Base-by-base conservation (phyloP, 2,888 invertebrate species). In the Hydrotaea cyrtoneurina region DNA sequence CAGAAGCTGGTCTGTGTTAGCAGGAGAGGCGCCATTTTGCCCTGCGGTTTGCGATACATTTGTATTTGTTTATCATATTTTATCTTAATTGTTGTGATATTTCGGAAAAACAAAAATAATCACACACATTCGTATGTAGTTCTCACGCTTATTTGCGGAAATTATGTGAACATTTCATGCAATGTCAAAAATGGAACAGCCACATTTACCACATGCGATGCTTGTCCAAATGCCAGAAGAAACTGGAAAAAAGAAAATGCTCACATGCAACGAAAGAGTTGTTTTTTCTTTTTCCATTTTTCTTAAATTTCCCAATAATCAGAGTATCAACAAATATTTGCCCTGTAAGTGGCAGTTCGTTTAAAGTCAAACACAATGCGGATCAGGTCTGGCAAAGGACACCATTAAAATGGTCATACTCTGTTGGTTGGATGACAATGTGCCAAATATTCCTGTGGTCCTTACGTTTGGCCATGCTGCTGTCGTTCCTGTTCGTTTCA, bases 171-270 rank as follows among this genome's bases (percentile, higher is more conserved):
- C 50, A 50, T 59, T 77, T 77, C 83, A 83, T 43, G 80, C 74
- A 77, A 83, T 83, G 80, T 80, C 83, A 80, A 78, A 69, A 43
- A 17, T 39, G 7, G 15, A 62, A 69, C 39, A 15, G 17, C n/a
- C 36, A 36, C 55, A 77, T 72, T 46, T 62, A 31, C 17, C 21
- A 66, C 75, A 64, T 50, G 74, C 59, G 74, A 82, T 26, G 17
- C n/a, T 17, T 1, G 36, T 8, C 7, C 23, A 59, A 23, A 50
- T 23, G 69, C 31, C 7, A 71, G n/a, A 10, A 50, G 50, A 50
- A 50, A 50, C 43, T 8, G 4, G 50, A 50, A 31, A 31, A 31
- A 31, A 31, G 31, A 31, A 31, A 31, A 50, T 13, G 26, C 19
- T 26, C 26, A 23, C 26, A 15, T 21, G 15, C 13, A 36, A 75